Percentiles rank a stretch among this genome's conserved stretches.
Conservation (phyloP, 2,888 invertebrate species). For the Unio delphinus region DNA sequence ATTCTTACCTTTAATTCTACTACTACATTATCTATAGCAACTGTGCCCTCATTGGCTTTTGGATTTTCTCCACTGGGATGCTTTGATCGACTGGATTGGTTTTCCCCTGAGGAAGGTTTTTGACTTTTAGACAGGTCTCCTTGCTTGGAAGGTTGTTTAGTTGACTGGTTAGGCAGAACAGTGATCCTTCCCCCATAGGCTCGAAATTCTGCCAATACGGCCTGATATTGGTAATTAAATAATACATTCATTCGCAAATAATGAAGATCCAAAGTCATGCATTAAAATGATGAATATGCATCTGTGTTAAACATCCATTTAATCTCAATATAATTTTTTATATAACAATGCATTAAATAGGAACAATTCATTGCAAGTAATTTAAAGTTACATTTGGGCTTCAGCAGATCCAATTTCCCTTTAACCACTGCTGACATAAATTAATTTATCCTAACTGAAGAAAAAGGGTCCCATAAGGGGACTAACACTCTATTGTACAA, state of each 20-base stretch:
- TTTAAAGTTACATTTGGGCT: too few species aligned
- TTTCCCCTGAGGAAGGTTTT: slow-evolving; percentile 11
- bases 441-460: too few species aligned
- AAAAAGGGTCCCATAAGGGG: too few species aligned
- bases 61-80: background rate
- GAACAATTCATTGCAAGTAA: too few species aligned
- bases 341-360: too few species aligned
- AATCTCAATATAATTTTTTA: too few species aligned
- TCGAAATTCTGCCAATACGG: slow-evolving; percentile 86
- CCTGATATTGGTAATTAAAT: slow-evolving; percentile 71
- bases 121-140: slow-evolving; percentile 2
- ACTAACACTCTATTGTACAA: too few species aligned
- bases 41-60: too few species aligned
- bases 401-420: too few species aligned
- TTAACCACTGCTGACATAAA: too few species aligned
- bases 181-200: slow-evolving; percentile 83
- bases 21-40: too few species aligned
- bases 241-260: background rate
- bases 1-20: too few species aligned
- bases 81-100: slow-evolving; percentile 13
- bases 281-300: background rate
- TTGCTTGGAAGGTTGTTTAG: background rate
- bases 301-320: background rate
- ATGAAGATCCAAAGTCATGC: background rate
- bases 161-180: slow-evolving; percentile 15